Evolutionary conservation across 2,888 invertebrate genomes (phyloP).

Genomic region (Mimachlamys varia): DNA sequence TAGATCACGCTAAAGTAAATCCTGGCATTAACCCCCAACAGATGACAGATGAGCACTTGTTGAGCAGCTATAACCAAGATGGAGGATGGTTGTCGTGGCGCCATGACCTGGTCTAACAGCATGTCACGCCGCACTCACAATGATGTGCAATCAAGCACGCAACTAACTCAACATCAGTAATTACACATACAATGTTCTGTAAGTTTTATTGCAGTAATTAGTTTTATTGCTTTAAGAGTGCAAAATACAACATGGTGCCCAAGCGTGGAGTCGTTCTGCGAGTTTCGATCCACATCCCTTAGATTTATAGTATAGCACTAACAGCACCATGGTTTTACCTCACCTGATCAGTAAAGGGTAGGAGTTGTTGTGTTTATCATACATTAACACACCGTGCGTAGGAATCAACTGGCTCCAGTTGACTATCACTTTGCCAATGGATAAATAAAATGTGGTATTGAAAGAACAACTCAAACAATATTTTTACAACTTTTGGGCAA

Average conservation of each 20-base stretch:
- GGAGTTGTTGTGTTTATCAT: conserved; percentile 2
- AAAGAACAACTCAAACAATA: no score
- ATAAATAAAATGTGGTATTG: no score
- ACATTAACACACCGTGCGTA: neutral
- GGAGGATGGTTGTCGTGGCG: conserved; percentile 1
- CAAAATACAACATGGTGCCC: neutral
- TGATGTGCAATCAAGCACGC: conserved; percentile 3
- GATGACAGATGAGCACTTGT: conserved; percentile 19
- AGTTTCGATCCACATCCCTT: neutral
- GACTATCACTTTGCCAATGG: neutral
- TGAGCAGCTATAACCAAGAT: conserved; percentile 31
- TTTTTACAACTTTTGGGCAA: no score
- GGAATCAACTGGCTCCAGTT: neutral
- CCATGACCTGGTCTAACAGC: neutral
- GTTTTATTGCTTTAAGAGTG: conserved; percentile 31
- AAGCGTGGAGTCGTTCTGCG: neutral
- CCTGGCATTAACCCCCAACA: neutral
- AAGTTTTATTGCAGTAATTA: conserved; percentile 4
- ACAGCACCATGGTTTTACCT: neutral
- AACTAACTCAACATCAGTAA: conserved; percentile 20
- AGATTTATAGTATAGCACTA: neutral
- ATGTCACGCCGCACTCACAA: neutral
- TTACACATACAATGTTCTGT: conserved; percentile 25
- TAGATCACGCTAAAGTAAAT: conserved; percentile 21
- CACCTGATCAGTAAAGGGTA: neutral